phyloP scores from a whole-genome alignment of 1,140 invertebrate species.

The Uloborus diversus region DNA sequence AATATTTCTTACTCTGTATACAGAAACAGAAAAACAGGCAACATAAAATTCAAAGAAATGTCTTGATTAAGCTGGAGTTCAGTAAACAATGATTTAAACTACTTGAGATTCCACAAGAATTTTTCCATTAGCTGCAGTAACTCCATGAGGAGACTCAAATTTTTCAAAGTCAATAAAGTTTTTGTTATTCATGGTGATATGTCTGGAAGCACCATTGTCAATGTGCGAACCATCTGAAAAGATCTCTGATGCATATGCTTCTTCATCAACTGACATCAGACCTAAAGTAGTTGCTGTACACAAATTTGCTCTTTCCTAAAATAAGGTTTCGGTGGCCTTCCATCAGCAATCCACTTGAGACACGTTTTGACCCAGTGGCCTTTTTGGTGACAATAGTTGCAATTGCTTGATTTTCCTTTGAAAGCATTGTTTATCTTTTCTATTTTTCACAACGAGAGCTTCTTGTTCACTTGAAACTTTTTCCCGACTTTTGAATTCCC shows the following conservation, averaged over 20 bases:
- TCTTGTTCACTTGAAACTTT: too few relatives aligned
- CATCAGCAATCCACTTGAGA: background rate
- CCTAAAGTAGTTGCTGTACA: too few relatives aligned
- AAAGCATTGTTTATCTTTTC: too few relatives aligned
- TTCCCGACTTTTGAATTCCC: too few relatives aligned
- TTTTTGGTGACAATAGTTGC: slow-evolving; percentile 3
- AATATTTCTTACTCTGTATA: too few relatives aligned
- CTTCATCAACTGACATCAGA: too few relatives aligned
- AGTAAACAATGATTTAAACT: too few relatives aligned
- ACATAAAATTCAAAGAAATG: too few relatives aligned
- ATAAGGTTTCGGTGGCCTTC: background rate
- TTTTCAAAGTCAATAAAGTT: background rate
- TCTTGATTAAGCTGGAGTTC: too few relatives aligned
- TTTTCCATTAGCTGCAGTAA: background rate
- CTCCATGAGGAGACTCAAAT: background rate
- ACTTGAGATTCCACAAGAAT: background rate
- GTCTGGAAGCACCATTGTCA: background rate
- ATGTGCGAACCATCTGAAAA: background rate
- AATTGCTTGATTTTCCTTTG: too few relatives aligned
- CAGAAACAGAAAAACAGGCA: too few relatives aligned
- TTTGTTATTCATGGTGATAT: background rate
- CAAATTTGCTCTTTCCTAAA: background rate
- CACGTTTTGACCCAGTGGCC: slow-evolving; percentile 9
- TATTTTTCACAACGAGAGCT: too few relatives aligned
- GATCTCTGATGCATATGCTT: background rate